A percentile compares a stretch with the other conserved stretches of the same genome.
Evolutionary conservation across 1,140 invertebrate species (phyloP).

Genomic region (Ceratitis capitata): DNA sequence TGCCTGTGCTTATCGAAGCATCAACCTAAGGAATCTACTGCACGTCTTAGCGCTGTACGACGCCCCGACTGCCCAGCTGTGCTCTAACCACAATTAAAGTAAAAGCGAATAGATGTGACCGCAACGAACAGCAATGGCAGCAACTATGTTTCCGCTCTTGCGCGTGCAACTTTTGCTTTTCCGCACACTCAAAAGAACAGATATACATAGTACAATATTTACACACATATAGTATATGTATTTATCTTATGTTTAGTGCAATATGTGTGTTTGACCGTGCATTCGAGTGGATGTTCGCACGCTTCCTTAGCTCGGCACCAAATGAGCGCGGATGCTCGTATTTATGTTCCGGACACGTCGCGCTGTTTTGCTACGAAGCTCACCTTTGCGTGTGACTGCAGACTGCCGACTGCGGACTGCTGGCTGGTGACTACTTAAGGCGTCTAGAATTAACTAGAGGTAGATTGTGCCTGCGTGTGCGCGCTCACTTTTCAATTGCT

Average conservation of each 20-base stretch:
- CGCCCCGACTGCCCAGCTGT: no score
- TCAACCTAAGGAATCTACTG: background rate
- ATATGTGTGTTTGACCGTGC: background rate
- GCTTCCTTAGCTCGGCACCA: background rate
- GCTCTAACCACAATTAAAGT: background rate
- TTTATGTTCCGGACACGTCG: background rate
- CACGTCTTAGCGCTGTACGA: background rate
- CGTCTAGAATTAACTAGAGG: background rate
- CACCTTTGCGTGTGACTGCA: background rate
- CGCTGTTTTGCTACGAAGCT: background rate
- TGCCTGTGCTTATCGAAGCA: background rate
- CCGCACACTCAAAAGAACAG: background rate
- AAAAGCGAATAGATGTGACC: slow-evolving; percentile 17
- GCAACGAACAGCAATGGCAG: background rate
- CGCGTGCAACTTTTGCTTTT: slow-evolving; percentile 23
- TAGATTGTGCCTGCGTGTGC: background rate
- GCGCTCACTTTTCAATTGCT: slow-evolving; percentile 32
- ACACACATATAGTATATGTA: background rate
- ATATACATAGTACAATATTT: background rate
- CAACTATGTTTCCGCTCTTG: slow-evolving; percentile 15
- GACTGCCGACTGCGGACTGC: background rate
- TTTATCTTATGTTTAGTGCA: no score
- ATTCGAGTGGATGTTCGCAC: background rate
- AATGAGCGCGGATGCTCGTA: background rate
- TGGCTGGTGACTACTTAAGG: background rate